Base-by-base conservation (phyloP, 2,113 vertebrate species). In the Actinemys pallida region DNA sequence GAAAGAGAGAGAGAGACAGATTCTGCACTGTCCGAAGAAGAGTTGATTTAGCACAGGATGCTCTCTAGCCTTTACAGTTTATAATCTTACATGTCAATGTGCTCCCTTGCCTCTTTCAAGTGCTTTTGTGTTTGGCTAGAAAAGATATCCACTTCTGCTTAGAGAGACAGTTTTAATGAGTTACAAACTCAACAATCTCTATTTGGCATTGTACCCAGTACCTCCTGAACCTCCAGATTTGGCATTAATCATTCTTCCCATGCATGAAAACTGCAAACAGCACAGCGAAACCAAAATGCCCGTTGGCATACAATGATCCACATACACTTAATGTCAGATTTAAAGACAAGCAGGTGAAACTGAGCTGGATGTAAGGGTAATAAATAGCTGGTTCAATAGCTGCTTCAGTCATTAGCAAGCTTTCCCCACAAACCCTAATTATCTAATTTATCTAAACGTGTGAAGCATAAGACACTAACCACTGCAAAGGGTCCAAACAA, bases 371-470 rank as follows among this genome's bases (percentile, higher is more conserved):
- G 52, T 56, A 82, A 90, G 45, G 39, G 4, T 13, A 92, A 78
- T 93, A 92, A 95, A 92, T 83, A 86, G 39, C 84, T 90, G 47
- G 12, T 84, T 93, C 89, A 86, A 10, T 93, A 90, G 93, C 92
- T 94, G 87, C 57, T 95, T 93, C 89, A 88, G 95, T 93, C 93
- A 88, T 93, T 92, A 94, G 90, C 53, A 90, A 89, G 84, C 50
- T 96, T 96, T 52, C n/a, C 59, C 53, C 24, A 5, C 93, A 92
- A 93, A 88, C 81, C 79, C 92, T 97, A 98, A 97, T 95, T 93
- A 97, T 96, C 90, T 94, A 89, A 96, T 98, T 97, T 93, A 89
- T 97, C 95, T 96, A 42, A 92, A 94, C 90, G 95, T 93, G 90
- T 93, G 93, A 97, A 94, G 94, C 93, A 90, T 94, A 91, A 91